Base-by-base conservation (phyloP, 2,113 vertebrate genomes). In the Ameiurus melas region DNA sequence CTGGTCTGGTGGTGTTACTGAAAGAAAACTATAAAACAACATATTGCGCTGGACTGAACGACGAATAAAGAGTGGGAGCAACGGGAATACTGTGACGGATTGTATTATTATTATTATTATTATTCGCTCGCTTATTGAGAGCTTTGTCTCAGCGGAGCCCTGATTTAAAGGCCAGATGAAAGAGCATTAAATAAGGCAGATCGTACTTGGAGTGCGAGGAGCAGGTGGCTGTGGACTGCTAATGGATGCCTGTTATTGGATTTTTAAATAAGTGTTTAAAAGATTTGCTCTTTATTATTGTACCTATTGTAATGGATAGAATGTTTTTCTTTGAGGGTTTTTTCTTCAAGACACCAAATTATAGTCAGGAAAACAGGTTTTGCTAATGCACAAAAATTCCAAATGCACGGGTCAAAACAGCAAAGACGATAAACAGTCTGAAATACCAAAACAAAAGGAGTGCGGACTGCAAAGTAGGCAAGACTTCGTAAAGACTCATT, bases 131-230 rank as follows among this genome's bases (percentile, higher is more conserved):
- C 33, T 36, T 68, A 62, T 57, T 20, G 1, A 62, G 10, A 43
- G 58, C 36, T 25, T 85, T 71, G 85, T 89, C 62, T 85, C 57
- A 57, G 88, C 80, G 84, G 60, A 87, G 81, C 47, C 80, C 16
- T 47, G 85, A 87, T 85, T 55, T 87, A 75, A 89, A 55, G 64
- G 12, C 30, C 39, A 83, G 62, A 85, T 88, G 8, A 90, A 90
- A 85, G 86, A 43, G 83, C 66, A 58, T 81, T 71, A 66, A 84
- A 36, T 89, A 87, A 53, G 5, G n/a, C 73, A 17, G 47, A 77
- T 62, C 64, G 78, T 73, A 39, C 16, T 53, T 36, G 55, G 12
- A 39, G 12, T 39, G 20, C 43, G 27, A 62, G 33, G 80, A 62
- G 80, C 57, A 83, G 80, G 57, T 83, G 80, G 57, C 20, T 55